Percentiles rank a stretch among this genome's conserved stretches.
phyloP scores from a whole-genome alignment of 2,797 vertebrate genomes.

The Urophycis tenuis region DNA sequence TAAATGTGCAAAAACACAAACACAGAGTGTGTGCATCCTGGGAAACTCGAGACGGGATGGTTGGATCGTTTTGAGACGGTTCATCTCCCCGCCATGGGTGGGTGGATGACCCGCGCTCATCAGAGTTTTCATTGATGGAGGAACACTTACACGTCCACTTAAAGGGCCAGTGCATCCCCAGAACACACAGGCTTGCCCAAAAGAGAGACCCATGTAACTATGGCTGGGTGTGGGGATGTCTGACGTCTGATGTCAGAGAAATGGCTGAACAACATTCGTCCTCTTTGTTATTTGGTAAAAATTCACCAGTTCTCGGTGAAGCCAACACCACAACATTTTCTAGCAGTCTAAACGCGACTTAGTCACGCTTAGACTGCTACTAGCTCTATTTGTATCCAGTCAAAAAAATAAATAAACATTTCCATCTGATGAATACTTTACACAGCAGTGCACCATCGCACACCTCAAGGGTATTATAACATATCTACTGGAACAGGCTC shows the following conservation, averaged over 20 bases:
- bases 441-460: neutral
- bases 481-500: constrained; percentile 23
- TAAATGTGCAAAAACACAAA: neutral
- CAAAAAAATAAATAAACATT: neutral
- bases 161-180: constrained; percentile 20
- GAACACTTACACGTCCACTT: constrained; percentile 7
- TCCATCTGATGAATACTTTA: neutral
- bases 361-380: constrained; percentile 20
- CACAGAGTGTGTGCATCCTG: neutral
- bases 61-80: neutral
- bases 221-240: neutral
- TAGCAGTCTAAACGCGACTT: neutral
- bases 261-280: constrained; percentile 33
- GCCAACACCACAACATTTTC: constrained; percentile 32
- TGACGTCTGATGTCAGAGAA: constrained; percentile 7
- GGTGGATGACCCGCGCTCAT: neutral
- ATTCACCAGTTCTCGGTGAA: constrained; percentile 39
- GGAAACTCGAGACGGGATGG: neutral
- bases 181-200: constrained; percentile 5
- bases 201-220: constrained; percentile 1
- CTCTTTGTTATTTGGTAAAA: constrained; percentile 48
- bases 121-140: constrained; percentile 1
- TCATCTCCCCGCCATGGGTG: neutral
- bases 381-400: constrained; percentile 2
- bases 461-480: neutral